phyloP scores from a whole-genome alignment of 2,797 vertebrate genomes.

The Bothrops alternatus region DNA sequence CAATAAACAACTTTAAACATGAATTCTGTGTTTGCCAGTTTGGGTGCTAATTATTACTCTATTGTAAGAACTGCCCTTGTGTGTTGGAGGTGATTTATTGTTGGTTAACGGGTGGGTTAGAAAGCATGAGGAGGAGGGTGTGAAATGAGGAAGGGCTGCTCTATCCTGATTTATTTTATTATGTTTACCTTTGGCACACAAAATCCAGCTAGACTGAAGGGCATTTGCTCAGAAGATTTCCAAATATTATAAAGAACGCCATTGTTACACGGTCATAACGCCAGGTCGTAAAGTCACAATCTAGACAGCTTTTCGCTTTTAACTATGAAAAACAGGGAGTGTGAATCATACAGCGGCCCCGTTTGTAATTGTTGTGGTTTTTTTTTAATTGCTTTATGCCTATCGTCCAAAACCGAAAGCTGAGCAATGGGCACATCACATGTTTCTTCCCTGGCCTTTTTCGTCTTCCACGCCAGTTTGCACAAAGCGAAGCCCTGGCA shows the following conservation, averaged over 20 bases:
- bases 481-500: slow-evolving; percentile 47
- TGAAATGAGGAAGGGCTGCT: background rate
- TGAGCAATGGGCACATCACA: background rate
- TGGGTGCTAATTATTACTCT: background rate
- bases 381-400: background rate
- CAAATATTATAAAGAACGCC: slow-evolving; percentile 28
- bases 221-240: slow-evolving; percentile 26
- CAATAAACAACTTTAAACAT: background rate
- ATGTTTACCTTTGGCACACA: slow-evolving; percentile 14
- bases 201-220: slow-evolving; percentile 6
- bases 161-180: background rate
- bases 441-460: background rate
- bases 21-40: background rate
- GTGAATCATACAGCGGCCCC: background rate
- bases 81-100: background rate
- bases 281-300: background rate
- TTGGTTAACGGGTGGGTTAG: background rate
- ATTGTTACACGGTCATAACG: slow-evolving; percentile 13
- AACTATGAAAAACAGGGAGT: background rate
- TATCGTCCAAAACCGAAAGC: background rate
- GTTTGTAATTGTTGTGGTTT: background rate
- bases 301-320: slow-evolving; percentile 6
- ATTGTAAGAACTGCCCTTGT: background rate
- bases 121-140: background rate
- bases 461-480: background rate